Conservation (phyloP, 2,888 invertebrate genomes). For the Abrostola triplasia region DNA sequence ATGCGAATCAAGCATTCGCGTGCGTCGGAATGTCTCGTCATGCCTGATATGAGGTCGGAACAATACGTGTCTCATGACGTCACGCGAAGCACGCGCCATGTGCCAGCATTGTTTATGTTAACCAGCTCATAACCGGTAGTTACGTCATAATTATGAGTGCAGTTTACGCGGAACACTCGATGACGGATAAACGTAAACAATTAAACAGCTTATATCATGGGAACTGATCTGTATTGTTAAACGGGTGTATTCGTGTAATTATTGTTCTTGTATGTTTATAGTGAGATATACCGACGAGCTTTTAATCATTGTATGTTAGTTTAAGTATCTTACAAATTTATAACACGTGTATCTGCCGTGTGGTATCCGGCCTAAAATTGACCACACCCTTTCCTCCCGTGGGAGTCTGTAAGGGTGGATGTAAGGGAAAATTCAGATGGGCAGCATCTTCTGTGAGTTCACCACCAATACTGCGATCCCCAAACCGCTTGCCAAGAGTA, state of each 20-base stretch:
- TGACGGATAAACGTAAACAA: slow-evolving; percentile 46
- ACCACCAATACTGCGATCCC: too few relatives aligned
- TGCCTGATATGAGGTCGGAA: background rate
- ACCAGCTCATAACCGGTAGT: slow-evolving; percentile 23
- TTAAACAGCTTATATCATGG: slow-evolving; percentile 39
- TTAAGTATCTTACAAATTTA: too few relatives aligned
- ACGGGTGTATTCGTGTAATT: slow-evolving; percentile 1
- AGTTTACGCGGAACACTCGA: slow-evolving; percentile 24
- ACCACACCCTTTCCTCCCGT: too few relatives aligned
- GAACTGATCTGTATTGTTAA: slow-evolving; percentile 40
- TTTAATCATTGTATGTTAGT: too few relatives aligned
- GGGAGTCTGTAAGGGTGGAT: too few relatives aligned
- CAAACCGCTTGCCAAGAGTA: too few relatives aligned
- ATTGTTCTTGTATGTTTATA: too few relatives aligned
- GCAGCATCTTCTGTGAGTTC: too few relatives aligned
- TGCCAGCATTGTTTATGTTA: slow-evolving; percentile 33
- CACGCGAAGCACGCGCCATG: slow-evolving; percentile 28
- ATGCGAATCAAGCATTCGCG: background rate
- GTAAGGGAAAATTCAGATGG: too few relatives aligned
- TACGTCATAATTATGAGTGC: slow-evolving; percentile 44
- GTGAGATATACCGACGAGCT: too few relatives aligned
- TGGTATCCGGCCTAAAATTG: too few relatives aligned
- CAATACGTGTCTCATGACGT: slow-evolving; percentile 13
- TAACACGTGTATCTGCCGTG: too few relatives aligned
- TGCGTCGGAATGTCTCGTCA: background rate